A percentile compares a stretch with the other conserved stretches of the same genome.
Evolutionary conservation across 2,797 vertebrate genomes (phyloP).

Genomic region (Gobio occitaniae): DNA sequence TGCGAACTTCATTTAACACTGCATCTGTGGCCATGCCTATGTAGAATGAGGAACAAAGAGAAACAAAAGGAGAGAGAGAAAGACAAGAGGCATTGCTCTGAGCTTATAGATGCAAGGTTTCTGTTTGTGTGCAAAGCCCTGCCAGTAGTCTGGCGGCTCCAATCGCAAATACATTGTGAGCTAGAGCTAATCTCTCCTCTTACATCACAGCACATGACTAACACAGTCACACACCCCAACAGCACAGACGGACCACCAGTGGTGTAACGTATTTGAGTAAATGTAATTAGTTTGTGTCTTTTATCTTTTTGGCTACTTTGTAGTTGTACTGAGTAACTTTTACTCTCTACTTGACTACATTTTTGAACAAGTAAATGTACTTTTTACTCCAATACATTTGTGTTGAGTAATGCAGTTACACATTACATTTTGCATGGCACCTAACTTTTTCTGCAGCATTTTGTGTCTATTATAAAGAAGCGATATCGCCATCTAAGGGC

Average conservation of each 20-base stretch:
- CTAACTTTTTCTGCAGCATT: too few relatives aligned
- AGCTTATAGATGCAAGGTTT: constrained; percentile 9
- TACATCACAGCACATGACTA: constrained; percentile 49
- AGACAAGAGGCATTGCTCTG: not conserved
- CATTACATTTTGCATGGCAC: too few relatives aligned
- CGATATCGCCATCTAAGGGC: too few relatives aligned
- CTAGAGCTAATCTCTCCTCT: constrained; percentile 52
- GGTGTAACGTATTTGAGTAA: too few relatives aligned
- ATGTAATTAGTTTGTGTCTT: too few relatives aligned
- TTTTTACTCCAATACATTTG: too few relatives aligned
- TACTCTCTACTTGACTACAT: too few relatives aligned
- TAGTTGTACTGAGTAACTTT: too few relatives aligned
- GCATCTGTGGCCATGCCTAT: not conserved
- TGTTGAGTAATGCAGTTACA: too few relatives aligned
- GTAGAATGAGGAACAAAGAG: not conserved
- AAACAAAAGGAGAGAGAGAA: not conserved
- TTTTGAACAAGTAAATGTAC: too few relatives aligned
- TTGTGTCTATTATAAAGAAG: too few relatives aligned
- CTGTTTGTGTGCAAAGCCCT: constrained; percentile 18
- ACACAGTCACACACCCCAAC: constrained; percentile 30
- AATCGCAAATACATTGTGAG: constrained; percentile 28
- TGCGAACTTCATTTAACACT: constrained; percentile 9
- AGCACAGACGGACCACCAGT: not conserved
- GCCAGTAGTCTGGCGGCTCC: not conserved
- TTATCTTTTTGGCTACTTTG: too few relatives aligned